Conservation (phyloP, 2,797 vertebrate genomes). For the Pipistrellus nathusii region DNA sequence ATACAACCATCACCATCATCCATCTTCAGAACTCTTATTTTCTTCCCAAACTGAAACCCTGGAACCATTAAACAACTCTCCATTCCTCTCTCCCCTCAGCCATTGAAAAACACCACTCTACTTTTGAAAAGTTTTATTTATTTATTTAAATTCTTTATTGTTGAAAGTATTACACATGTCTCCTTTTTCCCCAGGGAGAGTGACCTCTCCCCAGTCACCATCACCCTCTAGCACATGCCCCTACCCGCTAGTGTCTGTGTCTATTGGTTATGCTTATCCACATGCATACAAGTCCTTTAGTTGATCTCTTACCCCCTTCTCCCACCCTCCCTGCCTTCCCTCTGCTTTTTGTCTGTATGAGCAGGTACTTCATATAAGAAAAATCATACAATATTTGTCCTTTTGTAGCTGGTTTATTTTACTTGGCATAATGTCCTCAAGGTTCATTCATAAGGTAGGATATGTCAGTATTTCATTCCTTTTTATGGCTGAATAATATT, state of each 20-base stretch:
- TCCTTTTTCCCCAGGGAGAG: no score
- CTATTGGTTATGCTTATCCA: no score
- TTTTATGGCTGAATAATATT: slow-evolving; percentile 25
- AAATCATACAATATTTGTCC: neutral
- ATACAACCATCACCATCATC: neutral
- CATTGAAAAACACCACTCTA: neutral
- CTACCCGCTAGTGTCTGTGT: no score
- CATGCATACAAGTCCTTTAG: no score
- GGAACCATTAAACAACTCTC: neutral
- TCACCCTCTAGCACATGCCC: no score
- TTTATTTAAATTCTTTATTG: no score
- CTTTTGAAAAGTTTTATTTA: no score
- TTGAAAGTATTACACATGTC: no score
- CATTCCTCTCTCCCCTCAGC: neutral
- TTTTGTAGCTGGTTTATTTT: slow-evolving; percentile 31
- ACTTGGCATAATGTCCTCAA: slow-evolving; percentile 1
- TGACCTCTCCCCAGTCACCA: no score
- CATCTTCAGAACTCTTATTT: slow-evolving; percentile 12
- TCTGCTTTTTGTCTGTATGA: neutral
- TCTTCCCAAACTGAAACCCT: slow-evolving; percentile 11
- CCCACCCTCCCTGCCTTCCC: no score
- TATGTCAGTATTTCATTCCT: slow-evolving; percentile 4
- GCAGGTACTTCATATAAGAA: neutral
- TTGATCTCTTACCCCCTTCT: no score
- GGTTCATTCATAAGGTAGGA: neutral